These are phyloP conservation scores for Desmophyllum pertusum DNA, from an alignment of 92 coral and sea anemone species.

Conservation along the genomic window DNA sequence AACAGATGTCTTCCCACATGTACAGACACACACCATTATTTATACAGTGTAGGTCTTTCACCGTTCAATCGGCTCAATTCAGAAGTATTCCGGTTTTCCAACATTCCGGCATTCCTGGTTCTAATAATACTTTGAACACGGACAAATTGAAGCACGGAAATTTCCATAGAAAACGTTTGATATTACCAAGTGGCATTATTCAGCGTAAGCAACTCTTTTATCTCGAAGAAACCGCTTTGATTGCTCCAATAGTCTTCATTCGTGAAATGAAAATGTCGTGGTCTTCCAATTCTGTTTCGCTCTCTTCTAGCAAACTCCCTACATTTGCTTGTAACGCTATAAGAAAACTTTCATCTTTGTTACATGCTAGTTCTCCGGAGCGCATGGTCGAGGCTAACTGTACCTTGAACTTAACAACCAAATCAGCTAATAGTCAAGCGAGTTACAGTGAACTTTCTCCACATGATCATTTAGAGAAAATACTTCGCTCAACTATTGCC, in stretches of 20 bases:
- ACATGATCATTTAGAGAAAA: background rate
- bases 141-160: background rate
- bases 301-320: background rate
- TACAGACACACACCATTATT: background rate
- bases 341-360: background rate
- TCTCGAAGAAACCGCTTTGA: no score
- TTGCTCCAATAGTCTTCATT: background rate
- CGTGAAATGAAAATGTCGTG: background rate
- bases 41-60: no score
- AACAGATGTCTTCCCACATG: no score
- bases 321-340: background rate
- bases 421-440: background rate
- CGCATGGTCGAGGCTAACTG: background rate
- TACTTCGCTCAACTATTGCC: background rate
- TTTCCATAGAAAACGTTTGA: no score
- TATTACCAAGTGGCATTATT: no score
- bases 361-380: background rate
- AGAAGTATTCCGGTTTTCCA: background rate
- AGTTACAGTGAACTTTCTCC: conserved; percentile 2
- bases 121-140: background rate
- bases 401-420: background rate
- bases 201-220: background rate
- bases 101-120: background rate
- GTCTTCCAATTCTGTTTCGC: no score
- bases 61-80: no score